A percentile compares a stretch with the other conserved stretches of the same genome.
Conservation (phyloP, 2,113 vertebrate species). For the Gobiocypris rarus region DNA sequence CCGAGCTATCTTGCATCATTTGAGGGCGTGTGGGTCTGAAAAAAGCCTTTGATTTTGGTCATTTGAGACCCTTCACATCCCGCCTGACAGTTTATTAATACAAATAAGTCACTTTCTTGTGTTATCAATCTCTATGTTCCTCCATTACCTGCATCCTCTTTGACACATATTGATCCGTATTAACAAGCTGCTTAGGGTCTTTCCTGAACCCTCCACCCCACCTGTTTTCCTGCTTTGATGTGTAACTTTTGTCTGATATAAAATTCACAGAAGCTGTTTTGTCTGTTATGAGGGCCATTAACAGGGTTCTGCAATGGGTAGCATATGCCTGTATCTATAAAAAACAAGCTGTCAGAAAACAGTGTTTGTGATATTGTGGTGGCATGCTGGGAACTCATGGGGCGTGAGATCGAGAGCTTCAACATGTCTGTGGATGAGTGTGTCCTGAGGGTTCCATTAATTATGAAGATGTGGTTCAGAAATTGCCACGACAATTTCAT, state of each 20-base stretch:
- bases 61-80: background rate
- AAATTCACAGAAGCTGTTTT: constrained; percentile 14
- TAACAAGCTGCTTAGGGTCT: constrained; percentile 15
- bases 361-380: constrained; percentile 57
- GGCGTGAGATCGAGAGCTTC: constrained; percentile 59
- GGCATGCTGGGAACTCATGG: constrained; percentile 52
- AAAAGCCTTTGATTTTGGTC: constrained; percentile 29
- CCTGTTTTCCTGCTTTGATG: constrained; percentile 2
- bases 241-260: constrained; percentile 15
- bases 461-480: constrained; percentile 57
- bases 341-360: constrained; percentile 50
- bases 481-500: constrained; percentile 66
- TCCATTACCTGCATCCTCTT: constrained; percentile 10
- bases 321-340: constrained; percentile 33
- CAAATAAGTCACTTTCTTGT: background rate
- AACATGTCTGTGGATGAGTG: constrained; percentile 53
- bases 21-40: constrained; percentile 50
- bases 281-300: constrained; percentile 20
- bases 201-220: background rate
- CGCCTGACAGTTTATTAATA: background rate
- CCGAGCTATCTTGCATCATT: constrained; percentile 57
- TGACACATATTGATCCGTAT: constrained; percentile 28
- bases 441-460: constrained; percentile 64
- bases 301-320: background rate
- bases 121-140: background rate